Evolutionary conservation across 2,888 invertebrate species (phyloP).

Genomic region (Cataglyphis albicans): DNA sequence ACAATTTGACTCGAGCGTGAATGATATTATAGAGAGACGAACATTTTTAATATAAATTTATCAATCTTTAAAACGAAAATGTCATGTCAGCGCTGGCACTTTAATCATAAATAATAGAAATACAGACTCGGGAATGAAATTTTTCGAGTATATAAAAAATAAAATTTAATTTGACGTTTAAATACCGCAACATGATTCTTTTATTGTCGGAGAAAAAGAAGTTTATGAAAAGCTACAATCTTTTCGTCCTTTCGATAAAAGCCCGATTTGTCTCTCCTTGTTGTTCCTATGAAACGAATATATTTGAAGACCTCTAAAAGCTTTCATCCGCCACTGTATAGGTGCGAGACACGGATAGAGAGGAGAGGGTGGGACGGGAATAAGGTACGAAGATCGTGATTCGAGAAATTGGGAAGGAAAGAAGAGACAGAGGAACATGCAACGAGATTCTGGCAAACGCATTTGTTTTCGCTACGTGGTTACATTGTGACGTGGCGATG

Average conservation of each 20-base stretch:
- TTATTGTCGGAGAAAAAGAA: background rate
- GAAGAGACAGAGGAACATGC: constrained; percentile 16
- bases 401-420: constrained; percentile 42
- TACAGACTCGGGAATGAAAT: background rate
- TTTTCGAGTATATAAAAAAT: background rate
- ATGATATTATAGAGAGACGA: background rate
- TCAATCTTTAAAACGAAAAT: background rate
- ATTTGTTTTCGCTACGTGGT: constrained; percentile 52
- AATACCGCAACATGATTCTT: background rate
- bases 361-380: background rate
- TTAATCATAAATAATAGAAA: background rate
- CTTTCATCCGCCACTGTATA: constrained; percentile 29
- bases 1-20: background rate
- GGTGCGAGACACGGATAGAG: background rate
- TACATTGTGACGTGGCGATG: constrained; percentile 54
- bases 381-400: constrained; percentile 19
- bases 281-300: constrained; percentile 11
- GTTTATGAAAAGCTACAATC: background rate
- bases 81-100: background rate
- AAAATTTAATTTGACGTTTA: background rate
- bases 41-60: background rate
- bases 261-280: background rate
- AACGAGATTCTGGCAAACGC: constrained; percentile 54
- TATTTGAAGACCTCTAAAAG: constrained; percentile 14
- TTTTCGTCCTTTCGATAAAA: background rate